Conservation (phyloP, 2,888 invertebrate genomes). For the Cephus runcator region DNA sequence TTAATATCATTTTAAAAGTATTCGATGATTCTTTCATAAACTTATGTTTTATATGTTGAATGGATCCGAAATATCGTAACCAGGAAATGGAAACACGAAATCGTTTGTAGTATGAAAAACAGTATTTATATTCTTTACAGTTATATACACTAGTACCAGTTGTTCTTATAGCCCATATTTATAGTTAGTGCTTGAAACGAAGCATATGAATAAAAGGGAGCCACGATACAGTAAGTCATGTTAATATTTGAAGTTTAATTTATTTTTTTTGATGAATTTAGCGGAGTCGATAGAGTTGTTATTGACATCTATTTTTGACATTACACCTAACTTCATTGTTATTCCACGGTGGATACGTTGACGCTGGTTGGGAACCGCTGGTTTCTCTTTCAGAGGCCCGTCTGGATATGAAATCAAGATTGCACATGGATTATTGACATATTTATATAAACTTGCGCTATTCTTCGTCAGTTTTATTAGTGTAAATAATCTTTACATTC, state of each 20-base stretch:
- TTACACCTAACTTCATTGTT: neutral
- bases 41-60: neutral
- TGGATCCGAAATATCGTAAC: neutral
- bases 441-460: constrained; percentile 20
- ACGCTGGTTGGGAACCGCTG: constrained; percentile 32
- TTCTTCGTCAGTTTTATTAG: constrained; percentile 10
- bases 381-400: constrained; percentile 38
- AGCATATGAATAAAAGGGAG: neutral
- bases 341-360: neutral
- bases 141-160: neutral
- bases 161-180: neutral
- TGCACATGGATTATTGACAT: constrained; percentile 47
- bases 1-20: neutral
- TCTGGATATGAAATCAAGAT: constrained; percentile 34
- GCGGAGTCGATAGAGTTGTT: neutral
- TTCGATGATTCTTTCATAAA: neutral
- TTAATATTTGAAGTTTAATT: neutral
- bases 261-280: neutral
- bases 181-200: neutral
- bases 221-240: neutral
- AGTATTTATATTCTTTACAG: too few species aligned
- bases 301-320: neutral
- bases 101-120: neutral
- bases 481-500: constrained; percentile 22
- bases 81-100: neutral